These are phyloP conservation scores for Atopsyche davidsoni DNA, from an alignment of 1,140 invertebrate genomes.

Conservation along the genomic window DNA sequence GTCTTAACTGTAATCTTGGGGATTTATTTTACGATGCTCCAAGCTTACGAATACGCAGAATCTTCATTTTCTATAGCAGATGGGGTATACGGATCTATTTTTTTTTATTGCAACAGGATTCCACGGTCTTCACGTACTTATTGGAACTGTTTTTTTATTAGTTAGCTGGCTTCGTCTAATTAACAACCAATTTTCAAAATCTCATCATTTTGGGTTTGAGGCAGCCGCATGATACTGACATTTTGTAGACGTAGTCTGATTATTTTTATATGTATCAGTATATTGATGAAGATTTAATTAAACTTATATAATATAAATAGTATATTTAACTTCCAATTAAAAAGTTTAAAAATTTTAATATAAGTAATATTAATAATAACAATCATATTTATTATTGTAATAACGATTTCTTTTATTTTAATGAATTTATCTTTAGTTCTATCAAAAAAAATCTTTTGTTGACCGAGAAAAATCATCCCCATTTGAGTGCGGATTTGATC, in stretches of 20 bases:
- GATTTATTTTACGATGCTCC: too few relatives aligned
- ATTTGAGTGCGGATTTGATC: conserved; percentile 60
- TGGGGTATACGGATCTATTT: conserved; percentile 58
- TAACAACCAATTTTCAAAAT: conserved; percentile 36
- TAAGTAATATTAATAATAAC: conserved; percentile 45
- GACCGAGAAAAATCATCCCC: conserved; percentile 53
- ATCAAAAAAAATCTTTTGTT: conserved; percentile 49
- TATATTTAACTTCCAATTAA: conserved; percentile 66
- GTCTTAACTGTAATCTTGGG: conserved; percentile 51
- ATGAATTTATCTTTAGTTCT: conserved; percentile 44
- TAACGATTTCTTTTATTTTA: conserved; percentile 41
- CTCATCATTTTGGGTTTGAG: conserved; percentile 2
- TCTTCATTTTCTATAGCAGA: conserved; percentile 37
- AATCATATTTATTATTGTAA: conserved; percentile 38
- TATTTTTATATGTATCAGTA: conserved; percentile 62
- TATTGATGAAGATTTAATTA: conserved; percentile 59
- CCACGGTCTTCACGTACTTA: conserved; percentile 65
- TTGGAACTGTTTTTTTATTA: conserved; percentile 59
- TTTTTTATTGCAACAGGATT: conserved; percentile 69
- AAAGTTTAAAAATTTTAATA: conserved; percentile 49
- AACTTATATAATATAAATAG: conserved; percentile 61
- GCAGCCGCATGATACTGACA: conserved; percentile 60
- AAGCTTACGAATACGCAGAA: conserved; percentile 48
- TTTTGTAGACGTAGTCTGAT: conserved; percentile 68
- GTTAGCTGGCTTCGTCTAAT: conserved; percentile 49